Percentiles rank a stretch among this genome's conserved stretches.
phyloP scores from a whole-genome alignment of 2,113 vertebrate genomes.

The Marmota monax region DNA sequence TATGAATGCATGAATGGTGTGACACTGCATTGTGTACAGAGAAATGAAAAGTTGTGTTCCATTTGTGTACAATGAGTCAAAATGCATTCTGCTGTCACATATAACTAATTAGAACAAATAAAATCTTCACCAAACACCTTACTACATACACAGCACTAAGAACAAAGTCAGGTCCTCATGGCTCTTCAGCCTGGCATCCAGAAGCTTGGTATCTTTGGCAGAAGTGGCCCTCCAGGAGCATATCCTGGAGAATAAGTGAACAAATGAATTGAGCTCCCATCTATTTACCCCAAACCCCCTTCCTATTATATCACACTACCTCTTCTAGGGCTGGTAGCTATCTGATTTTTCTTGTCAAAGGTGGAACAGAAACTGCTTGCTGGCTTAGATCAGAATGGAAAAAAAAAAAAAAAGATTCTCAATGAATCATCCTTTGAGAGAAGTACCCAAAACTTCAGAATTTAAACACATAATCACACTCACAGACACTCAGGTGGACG shows the following conservation, averaged over 20 bases:
- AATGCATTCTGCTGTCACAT: too few species aligned
- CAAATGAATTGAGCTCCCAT: not conserved
- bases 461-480: not conserved
- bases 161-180: not conserved
- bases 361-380: not conserved
- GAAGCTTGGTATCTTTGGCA: not conserved
- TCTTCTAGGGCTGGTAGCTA: not conserved
- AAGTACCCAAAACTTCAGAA: constrained; percentile 15
- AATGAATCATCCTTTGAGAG: not conserved
- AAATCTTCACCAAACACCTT: not conserved
- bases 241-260: not conserved
- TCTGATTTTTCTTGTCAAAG: not conserved
- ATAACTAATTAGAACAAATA: not conserved
- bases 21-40: too few species aligned
- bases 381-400: not conserved
- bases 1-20: too few species aligned
- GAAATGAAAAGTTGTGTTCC: too few species aligned
- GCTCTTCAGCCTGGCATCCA: not conserved
- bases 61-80: too few species aligned
- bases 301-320: not conserved
- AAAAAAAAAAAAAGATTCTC: not conserved
- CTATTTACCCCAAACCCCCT: not conserved
- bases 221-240: not conserved
- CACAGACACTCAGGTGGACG: not conserved
- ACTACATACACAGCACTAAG: not conserved